Evolutionary conservation across 1,140 invertebrate species (phyloP), one percentile per base, ranked within the genome.

Genomic region (Mycetomoellerius zeteki): DNA sequence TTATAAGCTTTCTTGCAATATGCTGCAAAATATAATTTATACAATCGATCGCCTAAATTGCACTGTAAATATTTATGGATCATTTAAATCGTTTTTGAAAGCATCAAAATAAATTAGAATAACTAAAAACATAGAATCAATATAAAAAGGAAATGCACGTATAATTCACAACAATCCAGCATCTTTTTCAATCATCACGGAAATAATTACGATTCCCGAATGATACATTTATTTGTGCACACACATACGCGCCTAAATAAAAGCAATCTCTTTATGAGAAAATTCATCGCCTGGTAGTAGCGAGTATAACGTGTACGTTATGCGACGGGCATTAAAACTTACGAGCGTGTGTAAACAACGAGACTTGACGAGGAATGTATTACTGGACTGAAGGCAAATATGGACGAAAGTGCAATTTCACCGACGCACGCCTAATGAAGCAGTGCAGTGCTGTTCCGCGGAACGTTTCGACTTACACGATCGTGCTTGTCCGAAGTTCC

Each of bases 341-440:
- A 19, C 30, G 52, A 8, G 24, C 37, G 37, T n/a, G 56, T 73
- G 80, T 50, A 73, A 84, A 84, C 69, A 75, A 60, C 69, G 24
- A 67, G 54, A 60, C 19, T 71, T 71, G 69, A 84, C 24, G 80
- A 75, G 54, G n/a, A 75, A 73, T 43, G 67, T 82, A 72, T 84
- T 47, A 54, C 69, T n/a, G 69, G 80, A 60, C 69, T 33, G 24
- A 14, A 16, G 69, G 24, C 6, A 73, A 60, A 75, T 75, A 75
- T 47, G 37, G 80, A 37, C 69, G 80, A 75, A 84, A 62, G 37
- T 84, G 80, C 69, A 84, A 84, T 75, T 84, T 84, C 37, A 27
- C 37, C 27, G 27, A 56, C 69, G 54, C 24, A 37, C 52, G 54
- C 8, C 80, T 84, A 84, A 84, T 84, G 69, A 84, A 84, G 33